These are phyloP conservation scores for Ciona savignyi DNA, from an alignment of 23 tunicate species.

Conservation along the genomic window DNA sequence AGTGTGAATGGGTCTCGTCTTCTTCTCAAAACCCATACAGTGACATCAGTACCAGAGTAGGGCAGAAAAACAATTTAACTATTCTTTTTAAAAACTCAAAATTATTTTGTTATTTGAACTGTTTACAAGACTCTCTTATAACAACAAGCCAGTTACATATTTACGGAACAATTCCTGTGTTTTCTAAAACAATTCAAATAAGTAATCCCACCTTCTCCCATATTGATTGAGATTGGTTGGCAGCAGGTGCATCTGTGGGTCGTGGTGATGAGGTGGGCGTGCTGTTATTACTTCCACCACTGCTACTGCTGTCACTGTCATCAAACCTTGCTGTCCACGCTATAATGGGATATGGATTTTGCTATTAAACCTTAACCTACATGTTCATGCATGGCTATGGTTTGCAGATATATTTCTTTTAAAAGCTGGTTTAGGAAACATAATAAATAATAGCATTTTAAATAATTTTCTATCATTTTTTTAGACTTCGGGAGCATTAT, in stretches of 20 bases:
- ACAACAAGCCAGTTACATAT: too few species aligned
- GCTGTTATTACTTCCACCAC: conserved; percentile 47
- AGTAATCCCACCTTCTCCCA: too few species aligned
- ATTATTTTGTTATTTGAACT: too few species aligned
- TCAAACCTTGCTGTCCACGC: conserved; percentile 21
- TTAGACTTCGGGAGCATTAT: too few species aligned
- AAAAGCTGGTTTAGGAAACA: background rate
- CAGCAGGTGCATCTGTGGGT: conserved; percentile 14
- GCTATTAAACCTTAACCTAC: background rate
- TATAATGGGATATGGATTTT: background rate
- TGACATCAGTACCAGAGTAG: too few species aligned
- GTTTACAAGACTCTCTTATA: background rate
- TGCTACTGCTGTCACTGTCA: conserved; percentile 29
- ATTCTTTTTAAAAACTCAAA: too few species aligned
- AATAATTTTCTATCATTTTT: too few species aligned
- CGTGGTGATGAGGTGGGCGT: conserved; percentile 39
- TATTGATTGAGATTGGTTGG: conserved; percentile 5
- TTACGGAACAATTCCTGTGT: too few species aligned
- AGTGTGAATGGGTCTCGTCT: too few species aligned
- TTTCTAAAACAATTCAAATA: too few species aligned
- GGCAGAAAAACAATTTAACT: background rate
- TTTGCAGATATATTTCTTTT: background rate
- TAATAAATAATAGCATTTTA: too few species aligned
- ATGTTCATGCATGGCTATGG: background rate
- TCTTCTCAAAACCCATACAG: too few species aligned